A percentile compares a stretch with the other conserved stretches of the same genome.
Conservation (phyloP, 2,113 vertebrate genomes). For the Oriolus oriolus region DNA sequence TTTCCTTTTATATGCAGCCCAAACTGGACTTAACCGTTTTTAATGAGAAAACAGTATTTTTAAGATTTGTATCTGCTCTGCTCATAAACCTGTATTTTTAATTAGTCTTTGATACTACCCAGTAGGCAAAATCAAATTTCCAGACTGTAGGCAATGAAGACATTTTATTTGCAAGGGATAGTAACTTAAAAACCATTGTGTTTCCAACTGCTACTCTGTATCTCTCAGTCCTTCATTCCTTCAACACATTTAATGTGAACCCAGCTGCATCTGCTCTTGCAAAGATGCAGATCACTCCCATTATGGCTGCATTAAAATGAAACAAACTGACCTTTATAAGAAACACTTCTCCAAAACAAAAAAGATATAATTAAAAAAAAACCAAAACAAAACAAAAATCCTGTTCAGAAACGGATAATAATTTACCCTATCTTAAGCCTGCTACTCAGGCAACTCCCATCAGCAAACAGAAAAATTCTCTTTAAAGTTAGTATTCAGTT, state of each 20-base stretch:
- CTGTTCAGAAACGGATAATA: conserved; percentile 64
- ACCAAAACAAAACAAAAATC: conserved; percentile 18
- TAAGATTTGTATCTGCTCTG: background rate
- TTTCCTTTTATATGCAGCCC: background rate
- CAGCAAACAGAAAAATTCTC: conserved; percentile 61
- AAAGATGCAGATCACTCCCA: conserved; percentile 15
- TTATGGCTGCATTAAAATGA: conserved; percentile 27
- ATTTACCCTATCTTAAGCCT: conserved; percentile 71
- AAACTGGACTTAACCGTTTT: background rate
- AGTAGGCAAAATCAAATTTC: conserved; percentile 35
- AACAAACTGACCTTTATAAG: conserved; percentile 68
- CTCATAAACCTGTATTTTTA: background rate
- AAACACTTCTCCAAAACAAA: conserved; percentile 62
- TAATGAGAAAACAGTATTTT: background rate
- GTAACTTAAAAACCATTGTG: conserved; percentile 26
- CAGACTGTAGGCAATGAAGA: conserved; percentile 1
- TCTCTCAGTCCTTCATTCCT: background rate
- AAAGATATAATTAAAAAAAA: conserved; percentile 23
- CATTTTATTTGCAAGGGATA: conserved; percentile 17
- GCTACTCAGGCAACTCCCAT: conserved; percentile 63
- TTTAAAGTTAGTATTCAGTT: conserved; percentile 61
- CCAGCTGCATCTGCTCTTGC: conserved; percentile 9
- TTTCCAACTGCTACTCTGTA: background rate
- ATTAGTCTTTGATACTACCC: background rate
- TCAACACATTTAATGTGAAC: conserved; percentile 35